These are phyloP conservation scores for Onychostruthus taczanowskii DNA, from an alignment of 2,113 vertebrate species.

Conservation along the genomic window DNA sequence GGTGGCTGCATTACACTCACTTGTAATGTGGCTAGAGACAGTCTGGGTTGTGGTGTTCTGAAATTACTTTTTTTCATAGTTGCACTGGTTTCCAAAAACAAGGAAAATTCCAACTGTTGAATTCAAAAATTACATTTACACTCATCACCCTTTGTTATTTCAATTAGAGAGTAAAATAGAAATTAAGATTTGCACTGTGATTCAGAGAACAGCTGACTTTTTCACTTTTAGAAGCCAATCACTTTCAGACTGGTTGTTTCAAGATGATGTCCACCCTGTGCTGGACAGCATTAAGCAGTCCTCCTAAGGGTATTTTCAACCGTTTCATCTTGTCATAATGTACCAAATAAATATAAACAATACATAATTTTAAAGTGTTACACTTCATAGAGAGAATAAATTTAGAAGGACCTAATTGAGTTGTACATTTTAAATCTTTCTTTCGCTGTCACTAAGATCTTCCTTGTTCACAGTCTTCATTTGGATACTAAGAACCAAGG, in stretches of 20 bases:
- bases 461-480: background rate
- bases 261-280: background rate
- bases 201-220: background rate
- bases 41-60: background rate
- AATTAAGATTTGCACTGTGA: background rate
- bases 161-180: background rate
- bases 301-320: background rate
- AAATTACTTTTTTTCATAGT: background rate
- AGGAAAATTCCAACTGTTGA: background rate
- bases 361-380: background rate
- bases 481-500: background rate
- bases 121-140: background rate
- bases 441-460: background rate
- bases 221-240: background rate
- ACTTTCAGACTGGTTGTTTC: background rate
- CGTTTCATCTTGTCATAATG: background rate
- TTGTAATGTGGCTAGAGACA: background rate
- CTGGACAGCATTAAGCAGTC: background rate
- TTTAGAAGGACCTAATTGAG: background rate
- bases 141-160: background rate
- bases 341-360: background rate
- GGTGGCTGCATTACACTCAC: fast-evolving
- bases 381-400: background rate
- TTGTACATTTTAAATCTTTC: background rate
- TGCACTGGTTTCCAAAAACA: background rate